phyloP scores from a whole-genome alignment of 2,113 vertebrate species.

The Bungarus multicinctus region DNA sequence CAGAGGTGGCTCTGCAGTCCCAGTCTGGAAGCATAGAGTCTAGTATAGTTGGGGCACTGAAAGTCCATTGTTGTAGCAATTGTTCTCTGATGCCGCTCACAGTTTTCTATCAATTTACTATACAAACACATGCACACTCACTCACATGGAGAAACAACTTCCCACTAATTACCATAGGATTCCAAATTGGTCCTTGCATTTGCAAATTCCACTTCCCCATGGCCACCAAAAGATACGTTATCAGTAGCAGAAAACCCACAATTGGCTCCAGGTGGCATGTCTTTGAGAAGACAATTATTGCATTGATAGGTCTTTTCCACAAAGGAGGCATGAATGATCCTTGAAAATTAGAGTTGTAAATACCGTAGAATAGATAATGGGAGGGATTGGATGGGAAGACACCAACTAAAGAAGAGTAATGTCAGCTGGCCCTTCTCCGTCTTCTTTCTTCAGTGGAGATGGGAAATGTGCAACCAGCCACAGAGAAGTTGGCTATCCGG shows the following conservation, averaged over 20 bases:
- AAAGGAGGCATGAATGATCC: not conserved
- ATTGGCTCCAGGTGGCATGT: not conserved
- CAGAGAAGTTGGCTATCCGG: conserved; percentile 74
- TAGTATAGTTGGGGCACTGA: not conserved
- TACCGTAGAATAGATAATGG: no score
- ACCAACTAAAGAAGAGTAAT: not conserved
- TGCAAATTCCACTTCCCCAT: not conserved
- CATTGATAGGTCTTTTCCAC: not conserved
- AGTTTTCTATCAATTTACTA: not conserved
- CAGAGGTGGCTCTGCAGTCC: not conserved
- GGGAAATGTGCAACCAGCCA: conserved; percentile 72
- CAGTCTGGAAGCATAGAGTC: not conserved
- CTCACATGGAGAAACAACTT: not conserved
- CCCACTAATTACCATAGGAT: not conserved
- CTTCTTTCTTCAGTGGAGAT: conserved; percentile 57
- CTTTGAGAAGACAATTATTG: not conserved
- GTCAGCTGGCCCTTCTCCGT: not conserved
- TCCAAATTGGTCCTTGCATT: not conserved
- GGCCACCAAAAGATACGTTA: not conserved
- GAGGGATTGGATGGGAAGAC: not conserved
- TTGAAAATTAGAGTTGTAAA: no score
- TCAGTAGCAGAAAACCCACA: not conserved
- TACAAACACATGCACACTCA: not conserved
- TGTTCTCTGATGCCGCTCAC: not conserved
- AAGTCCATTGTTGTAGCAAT: not conserved